phyloP scores from a whole-genome alignment of 2,797 vertebrate genomes.

The Taeniopygia guttata region DNA sequence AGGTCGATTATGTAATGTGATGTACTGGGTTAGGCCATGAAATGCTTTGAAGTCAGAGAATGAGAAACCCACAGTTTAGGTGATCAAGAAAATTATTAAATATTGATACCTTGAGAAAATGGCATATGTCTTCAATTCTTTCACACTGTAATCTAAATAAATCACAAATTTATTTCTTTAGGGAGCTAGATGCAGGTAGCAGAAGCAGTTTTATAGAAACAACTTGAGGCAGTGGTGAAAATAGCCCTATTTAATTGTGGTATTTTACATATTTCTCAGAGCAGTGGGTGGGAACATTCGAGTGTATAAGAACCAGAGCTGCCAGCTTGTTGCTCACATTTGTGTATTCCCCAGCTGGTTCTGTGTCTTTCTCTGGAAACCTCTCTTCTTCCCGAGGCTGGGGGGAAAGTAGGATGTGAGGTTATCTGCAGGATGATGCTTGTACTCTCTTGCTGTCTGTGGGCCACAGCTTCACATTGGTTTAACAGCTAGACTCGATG shows the following conservation, averaged over 20 bases:
- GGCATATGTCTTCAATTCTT: not conserved
- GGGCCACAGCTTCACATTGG: not conserved
- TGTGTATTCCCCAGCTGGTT: not conserved
- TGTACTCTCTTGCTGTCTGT: not conserved
- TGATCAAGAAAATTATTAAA: constrained; percentile 34
- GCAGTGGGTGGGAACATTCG: not conserved
- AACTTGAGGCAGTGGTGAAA: not conserved
- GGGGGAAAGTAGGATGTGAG: not conserved
- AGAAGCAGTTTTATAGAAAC: not conserved
- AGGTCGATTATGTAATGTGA: constrained; percentile 2
- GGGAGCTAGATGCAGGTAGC: not conserved
- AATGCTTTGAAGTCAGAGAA: constrained; percentile 46
- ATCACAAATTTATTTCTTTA: not conserved
- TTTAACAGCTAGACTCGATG: not conserved
- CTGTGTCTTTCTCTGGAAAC: not conserved
- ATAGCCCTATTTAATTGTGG: not conserved
- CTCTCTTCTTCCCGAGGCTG: not conserved
- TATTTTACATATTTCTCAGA: not conserved
- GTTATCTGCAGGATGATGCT: not conserved
- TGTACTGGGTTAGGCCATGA: not conserved
- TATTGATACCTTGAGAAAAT: constrained; percentile 25
- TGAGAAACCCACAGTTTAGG: not conserved
- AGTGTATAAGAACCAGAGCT: not conserved
- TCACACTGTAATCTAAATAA: not conserved
- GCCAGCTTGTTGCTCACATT: not conserved